These are phyloP conservation scores for Bostrychus sinensis DNA, from an alignment of 2,113 vertebrate species.

Conservation along the genomic window DNA sequence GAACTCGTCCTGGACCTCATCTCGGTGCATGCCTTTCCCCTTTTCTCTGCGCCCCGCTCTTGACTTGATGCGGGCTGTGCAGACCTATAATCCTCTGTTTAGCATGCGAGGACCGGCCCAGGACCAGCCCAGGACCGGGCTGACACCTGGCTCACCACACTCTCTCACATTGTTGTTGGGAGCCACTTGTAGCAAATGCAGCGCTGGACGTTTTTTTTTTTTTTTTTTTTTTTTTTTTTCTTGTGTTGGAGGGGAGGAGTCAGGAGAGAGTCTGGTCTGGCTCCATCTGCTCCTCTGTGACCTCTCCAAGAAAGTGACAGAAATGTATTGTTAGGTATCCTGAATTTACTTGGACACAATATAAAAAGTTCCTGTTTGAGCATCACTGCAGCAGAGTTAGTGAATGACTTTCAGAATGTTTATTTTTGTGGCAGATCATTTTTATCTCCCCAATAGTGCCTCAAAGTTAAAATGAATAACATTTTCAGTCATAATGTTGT, in stretches of 20 bases:
- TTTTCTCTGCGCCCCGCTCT: slow-evolving; percentile 58
- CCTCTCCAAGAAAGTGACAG: not conserved
- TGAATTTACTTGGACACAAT: too few species aligned
- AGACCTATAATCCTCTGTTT: slow-evolving; percentile 82
- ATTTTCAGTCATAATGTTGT: too few species aligned
- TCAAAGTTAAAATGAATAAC: too few species aligned
- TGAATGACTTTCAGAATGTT: too few species aligned
- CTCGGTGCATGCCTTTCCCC: slow-evolving; percentile 57
- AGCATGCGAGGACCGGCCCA: slow-evolving; percentile 72
- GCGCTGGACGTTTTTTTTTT: too few species aligned
- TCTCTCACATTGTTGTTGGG: slow-evolving; percentile 66
- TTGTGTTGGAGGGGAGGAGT: slow-evolving; percentile 28
- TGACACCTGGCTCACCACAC: slow-evolving; percentile 38
- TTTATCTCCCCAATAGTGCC: too few species aligned
- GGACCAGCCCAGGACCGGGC: slow-evolving; percentile 29
- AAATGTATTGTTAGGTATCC: too few species aligned
- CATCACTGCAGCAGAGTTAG: too few species aligned
- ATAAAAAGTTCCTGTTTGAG: too few species aligned
- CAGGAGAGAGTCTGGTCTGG: not conserved
- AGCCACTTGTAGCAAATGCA: slow-evolving; percentile 42
- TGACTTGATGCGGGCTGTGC: slow-evolving; percentile 64
- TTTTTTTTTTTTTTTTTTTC: too few species aligned
- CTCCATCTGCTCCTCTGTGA: slow-evolving; percentile 12
- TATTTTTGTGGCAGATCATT: too few species aligned
- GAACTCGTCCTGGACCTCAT: slow-evolving; percentile 51